A percentile compares a stretch with the other conserved stretches of the same genome.
phyloP scores from a whole-genome alignment of 2,797 vertebrate genomes.

The Oreochromis grahami region DNA sequence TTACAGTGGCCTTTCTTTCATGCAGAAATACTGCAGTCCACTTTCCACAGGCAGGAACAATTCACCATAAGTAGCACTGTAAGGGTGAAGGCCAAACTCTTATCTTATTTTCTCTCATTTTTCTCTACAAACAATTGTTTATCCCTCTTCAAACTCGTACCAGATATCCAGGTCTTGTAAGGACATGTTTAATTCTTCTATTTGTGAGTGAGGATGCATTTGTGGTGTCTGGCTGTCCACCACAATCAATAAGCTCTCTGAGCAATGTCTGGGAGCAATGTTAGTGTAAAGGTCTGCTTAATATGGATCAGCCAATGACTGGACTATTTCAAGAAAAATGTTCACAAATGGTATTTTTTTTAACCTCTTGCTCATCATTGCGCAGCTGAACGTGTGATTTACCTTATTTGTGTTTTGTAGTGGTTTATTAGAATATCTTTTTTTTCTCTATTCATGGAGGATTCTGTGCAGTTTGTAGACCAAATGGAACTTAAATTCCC shows the following conservation, averaged over 20 bases:
- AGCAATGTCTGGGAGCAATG: conserved; percentile 39
- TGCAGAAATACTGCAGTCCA: not conserved
- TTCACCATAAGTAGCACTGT: not conserved
- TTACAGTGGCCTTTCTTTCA: not conserved
- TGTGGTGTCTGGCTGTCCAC: conserved; percentile 46
- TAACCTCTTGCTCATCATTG: not conserved
- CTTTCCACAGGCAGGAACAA: not conserved
- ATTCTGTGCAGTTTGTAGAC: not conserved
- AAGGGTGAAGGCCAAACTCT: not conserved
- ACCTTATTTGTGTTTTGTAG: not conserved
- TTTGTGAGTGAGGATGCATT: conserved; percentile 39
- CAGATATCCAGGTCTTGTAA: not conserved
- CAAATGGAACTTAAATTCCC: not conserved
- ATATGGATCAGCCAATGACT: conserved; percentile 6
- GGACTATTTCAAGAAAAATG: conserved; percentile 20
- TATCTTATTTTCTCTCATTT: not conserved
- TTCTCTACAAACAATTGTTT: not conserved
- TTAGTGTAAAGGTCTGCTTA: conserved; percentile 49
- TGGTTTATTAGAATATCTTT: not conserved
- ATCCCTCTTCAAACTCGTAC: not conserved
- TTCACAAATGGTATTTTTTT: conserved; percentile 17
- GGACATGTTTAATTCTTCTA: conserved; percentile 43
- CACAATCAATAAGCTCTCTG: conserved; percentile 55
- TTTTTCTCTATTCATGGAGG: not conserved
- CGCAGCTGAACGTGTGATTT: not conserved